Evolutionary conservation across 2,113 vertebrate genomes (phyloP).

Genomic region (Picathartes gymnocephalus): DNA sequence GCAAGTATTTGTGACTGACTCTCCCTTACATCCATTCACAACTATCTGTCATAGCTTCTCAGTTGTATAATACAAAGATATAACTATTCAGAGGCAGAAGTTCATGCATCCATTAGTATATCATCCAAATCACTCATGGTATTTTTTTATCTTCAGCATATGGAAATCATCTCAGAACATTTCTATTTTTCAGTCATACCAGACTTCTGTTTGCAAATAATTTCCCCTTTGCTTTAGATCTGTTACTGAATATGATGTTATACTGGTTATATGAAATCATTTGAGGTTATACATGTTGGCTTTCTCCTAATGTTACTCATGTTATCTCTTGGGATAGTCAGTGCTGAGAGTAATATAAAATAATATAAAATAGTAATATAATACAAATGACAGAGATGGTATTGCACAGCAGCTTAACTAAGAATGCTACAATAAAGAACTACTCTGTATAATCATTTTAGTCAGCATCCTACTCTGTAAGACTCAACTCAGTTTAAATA

Average conservation of each 20-base stretch:
- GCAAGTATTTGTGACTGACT: slow-evolving; percentile 67
- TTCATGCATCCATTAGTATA: background rate
- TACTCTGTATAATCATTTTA: background rate
- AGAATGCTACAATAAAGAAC: background rate
- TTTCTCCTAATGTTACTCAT: background rate
- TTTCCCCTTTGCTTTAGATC: background rate
- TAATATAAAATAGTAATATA: background rate
- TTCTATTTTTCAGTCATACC: background rate
- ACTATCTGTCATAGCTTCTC: background rate
- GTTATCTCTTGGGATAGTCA: background rate
- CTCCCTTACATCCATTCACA: background rate
- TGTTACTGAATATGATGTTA: background rate
- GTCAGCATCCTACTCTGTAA: background rate
- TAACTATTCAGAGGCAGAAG: background rate
- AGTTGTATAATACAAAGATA: background rate
- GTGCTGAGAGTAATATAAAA: background rate
- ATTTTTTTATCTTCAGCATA: background rate
- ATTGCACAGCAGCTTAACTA: background rate
- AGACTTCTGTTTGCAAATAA: background rate
- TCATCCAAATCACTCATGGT: background rate
- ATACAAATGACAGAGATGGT: background rate
- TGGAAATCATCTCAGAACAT: background rate
- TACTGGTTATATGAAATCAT: background rate
- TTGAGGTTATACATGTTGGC: background rate
- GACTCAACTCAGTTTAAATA: background rate